phyloP scores from a whole-genome alignment of 2,113 vertebrate genomes.

The Phylloscopus whistleri region DNA sequence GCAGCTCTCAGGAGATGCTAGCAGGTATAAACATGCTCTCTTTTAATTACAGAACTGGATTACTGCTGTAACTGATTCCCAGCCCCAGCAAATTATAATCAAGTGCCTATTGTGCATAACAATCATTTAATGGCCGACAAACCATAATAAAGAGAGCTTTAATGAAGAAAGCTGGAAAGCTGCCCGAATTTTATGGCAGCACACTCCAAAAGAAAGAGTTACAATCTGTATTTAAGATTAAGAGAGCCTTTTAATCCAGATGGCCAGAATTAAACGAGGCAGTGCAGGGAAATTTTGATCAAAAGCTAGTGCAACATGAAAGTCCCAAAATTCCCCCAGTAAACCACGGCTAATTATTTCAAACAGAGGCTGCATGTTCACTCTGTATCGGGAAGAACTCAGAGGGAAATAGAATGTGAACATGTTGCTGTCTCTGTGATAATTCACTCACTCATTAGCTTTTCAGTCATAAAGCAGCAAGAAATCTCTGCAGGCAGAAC shows the following conservation, averaged over 20 bases:
- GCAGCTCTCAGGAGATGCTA: constrained; percentile 64
- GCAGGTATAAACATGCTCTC: constrained; percentile 82
- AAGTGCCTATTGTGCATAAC: constrained; percentile 69
- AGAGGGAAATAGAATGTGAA: neutral
- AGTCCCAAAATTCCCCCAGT: constrained; percentile 67
- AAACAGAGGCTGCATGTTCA: constrained; percentile 52
- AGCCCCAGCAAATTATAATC: constrained; percentile 80
- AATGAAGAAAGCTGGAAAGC: constrained; percentile 74
- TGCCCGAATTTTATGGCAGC: constrained; percentile 68
- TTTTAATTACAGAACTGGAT: constrained; percentile 82
- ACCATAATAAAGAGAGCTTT: constrained; percentile 69
- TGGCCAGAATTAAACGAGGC: constrained; percentile 68
- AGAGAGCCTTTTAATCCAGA: constrained; percentile 74
- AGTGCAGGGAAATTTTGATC: constrained; percentile 70
- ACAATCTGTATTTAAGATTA: constrained; percentile 75
- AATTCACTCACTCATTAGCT: neutral
- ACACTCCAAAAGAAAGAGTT: constrained; percentile 70
- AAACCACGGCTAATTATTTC: constrained; percentile 65
- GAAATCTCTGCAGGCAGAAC: neutral
- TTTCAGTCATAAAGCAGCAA: neutral
- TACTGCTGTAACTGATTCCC: constrained; percentile 70
- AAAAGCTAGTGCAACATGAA: constrained; percentile 70
- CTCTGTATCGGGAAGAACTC: neutral
- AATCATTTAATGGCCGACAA: constrained; percentile 70
- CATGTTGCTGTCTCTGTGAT: neutral